phyloP scores from a whole-genome alignment of 1,140 invertebrate species.

The Grapholita molesta region DNA sequence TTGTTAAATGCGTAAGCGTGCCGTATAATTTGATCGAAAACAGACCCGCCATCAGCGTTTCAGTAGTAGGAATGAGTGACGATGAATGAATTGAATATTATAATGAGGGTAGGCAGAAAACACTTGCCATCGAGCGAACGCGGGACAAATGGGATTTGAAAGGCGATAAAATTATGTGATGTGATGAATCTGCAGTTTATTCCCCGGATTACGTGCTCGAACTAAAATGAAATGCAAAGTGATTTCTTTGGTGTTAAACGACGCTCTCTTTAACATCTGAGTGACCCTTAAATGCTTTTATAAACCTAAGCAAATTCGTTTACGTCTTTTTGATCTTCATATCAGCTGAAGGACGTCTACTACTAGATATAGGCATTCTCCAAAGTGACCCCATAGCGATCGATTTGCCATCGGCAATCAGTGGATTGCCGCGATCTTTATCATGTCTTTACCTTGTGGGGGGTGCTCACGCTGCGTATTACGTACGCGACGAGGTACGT shows the following conservation, averaged over 20 bases:
- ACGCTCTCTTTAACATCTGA: neutral
- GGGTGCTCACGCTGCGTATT: too few relatives aligned
- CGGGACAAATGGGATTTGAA: neutral
- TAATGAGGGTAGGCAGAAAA: constrained; percentile 36
- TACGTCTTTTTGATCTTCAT: too few relatives aligned
- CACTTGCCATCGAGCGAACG: neutral
- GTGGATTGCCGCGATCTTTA: too few relatives aligned
- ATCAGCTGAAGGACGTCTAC: too few relatives aligned
- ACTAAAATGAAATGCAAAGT: neutral
- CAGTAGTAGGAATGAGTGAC: constrained; percentile 35
- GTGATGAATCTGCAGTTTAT: neutral
- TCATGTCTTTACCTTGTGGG: too few relatives aligned
- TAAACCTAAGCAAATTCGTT: neutral
- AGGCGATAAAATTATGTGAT: neutral
- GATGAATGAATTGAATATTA: constrained; percentile 55
- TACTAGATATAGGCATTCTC: too few relatives aligned
- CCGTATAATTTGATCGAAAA: constrained; percentile 67
- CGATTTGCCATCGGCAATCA: too few relatives aligned
- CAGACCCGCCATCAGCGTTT: constrained; percentile 55
- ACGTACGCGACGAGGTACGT: too few relatives aligned
- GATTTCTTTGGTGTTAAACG: neutral
- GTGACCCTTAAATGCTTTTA: neutral
- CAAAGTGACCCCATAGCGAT: too few relatives aligned
- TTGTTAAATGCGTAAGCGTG: constrained; percentile 44
- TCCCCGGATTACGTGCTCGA: neutral